Base-by-base conservation (phyloP, 1,140 invertebrate genomes). In the Luehdorfia chinensis region DNA sequence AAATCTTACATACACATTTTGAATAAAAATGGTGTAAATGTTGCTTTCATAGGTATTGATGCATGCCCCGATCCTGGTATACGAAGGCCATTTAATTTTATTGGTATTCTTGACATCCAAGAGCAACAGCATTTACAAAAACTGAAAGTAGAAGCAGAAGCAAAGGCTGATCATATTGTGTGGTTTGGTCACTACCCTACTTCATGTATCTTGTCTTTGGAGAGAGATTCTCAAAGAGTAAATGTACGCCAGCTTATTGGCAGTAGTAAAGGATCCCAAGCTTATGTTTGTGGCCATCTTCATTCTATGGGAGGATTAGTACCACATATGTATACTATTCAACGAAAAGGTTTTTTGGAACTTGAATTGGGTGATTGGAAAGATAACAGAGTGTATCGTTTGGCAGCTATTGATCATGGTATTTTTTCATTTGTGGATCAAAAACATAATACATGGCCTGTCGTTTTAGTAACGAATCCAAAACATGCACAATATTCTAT, bases 331-430 rank as follows among this genome's bases (percentile, higher is more conserved):
- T 97, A 97, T 67, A 94, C 95, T 1, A 86, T 94, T 55, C 95
- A 96, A 70, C 90, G 93, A 50, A 89, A 88, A 53, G 96, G 96
- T n/a, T 94, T 92, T 71, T 85, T 97, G 44, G 96, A 98, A 87
- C 84, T 98, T 31, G 97, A 98, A 87, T 87, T 98, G 25, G 95
- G 92, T 14, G 97, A 98, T 87, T 98, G 96, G 96, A 98, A 96
- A 87, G 94, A 96, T 70, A 95, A 94, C 72, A 89, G 96, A 87
- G 91, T 94, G 93, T 96, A 91, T 87, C 90, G 96, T 11, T 68
- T 98, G 14, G 90, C 91, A 28, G 95, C 94, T 13, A 90, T 98
- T 52, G 96, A 98, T 84, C 93, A 97, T 84, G 96, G 95, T 11
- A 75, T 96, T 49, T 93, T 98, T 73, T 95, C 95, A n/a, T 97